Base-by-base conservation (phyloP, 2,113 vertebrate genomes). In the Caretta caretta region DNA sequence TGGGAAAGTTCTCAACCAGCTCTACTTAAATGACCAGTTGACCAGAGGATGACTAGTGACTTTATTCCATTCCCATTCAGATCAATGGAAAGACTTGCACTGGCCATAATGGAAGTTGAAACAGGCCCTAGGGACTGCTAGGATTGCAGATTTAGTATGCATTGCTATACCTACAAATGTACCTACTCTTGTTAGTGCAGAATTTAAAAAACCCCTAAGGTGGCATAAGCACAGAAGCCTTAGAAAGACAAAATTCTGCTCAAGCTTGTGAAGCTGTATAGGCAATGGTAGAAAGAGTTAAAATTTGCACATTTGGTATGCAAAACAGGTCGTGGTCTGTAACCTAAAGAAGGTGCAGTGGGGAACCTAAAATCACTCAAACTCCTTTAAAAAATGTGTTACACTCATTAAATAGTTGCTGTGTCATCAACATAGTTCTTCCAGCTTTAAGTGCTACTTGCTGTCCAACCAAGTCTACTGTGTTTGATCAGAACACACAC, bases 401-500 rank as follows among this genome's bases (percentile, higher is more conserved):
- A 69, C 19, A 38, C 65, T 22, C 35, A 69, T 38, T 69, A 69
- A 20, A 69, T 69, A 69, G 35, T 20, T 38, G 35, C 35, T 69
- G 17, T 7, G 2, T 65, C 4, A 7, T 11, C 35, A 87, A 65
- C 48, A 81, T 90, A 94, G 89, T n/a, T 81, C 0, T 48, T 51
- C 4, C 57, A 72, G n/a, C 49, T 1, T 0, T 80, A 51, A 38
- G 24, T 72, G 22, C 62, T 72, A 80, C 0, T 0, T 57, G 38
- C 8, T 46, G 5, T 35, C 31, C 35, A 17, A 79, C 48, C 50
- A 25, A 82, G 7, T 1, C 29, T n/a, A 14, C 35, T 3, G 2
- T 27, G 13, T 31, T 62, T 0, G 3, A 1, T 16, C 4, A 24
- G 2, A 29, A 89, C 35, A 1, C 22, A 1, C 22, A 5, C 90